phyloP scores from a whole-genome alignment of 2,888 invertebrate genomes.

The Baccha elongata region DNA sequence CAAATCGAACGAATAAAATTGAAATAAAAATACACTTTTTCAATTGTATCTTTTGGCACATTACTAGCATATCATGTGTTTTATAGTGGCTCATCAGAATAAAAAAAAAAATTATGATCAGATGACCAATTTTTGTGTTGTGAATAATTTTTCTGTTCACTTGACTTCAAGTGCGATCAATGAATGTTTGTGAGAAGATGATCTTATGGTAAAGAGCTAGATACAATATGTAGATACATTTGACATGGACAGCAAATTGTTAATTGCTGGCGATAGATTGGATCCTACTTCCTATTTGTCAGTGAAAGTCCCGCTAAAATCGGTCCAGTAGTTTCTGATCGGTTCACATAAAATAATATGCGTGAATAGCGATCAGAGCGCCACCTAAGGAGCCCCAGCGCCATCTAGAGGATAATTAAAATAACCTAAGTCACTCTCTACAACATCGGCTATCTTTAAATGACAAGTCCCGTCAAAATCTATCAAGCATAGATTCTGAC shows the following conservation, averaged over 20 bases:
- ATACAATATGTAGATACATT: slow-evolving; percentile 17
- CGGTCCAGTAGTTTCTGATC: too few species aligned
- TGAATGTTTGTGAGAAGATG: slow-evolving; percentile 35
- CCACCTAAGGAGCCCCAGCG: too few species aligned
- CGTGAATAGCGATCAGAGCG: too few species aligned
- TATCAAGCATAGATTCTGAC: too few species aligned
- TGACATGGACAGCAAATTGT: slow-evolving; percentile 37
- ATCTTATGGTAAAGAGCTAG: slow-evolving; percentile 34
- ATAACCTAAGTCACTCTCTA: too few species aligned
- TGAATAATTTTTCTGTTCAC: slow-evolving; percentile 50
- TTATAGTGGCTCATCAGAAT: slow-evolving; percentile 24
- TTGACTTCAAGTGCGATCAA: slow-evolving; percentile 68
- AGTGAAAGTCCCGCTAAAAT: too few species aligned
- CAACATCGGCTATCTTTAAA: too few species aligned
- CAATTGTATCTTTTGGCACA: slow-evolving; percentile 53
- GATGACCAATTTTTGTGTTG: slow-evolving; percentile 49
- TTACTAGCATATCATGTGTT: slow-evolving; percentile 63
- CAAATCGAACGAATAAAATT: slow-evolving; percentile 20
- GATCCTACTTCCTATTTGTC: too few species aligned
- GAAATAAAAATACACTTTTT: slow-evolving; percentile 36
- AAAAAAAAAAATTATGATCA: slow-evolving; percentile 23
- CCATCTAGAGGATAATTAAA: too few species aligned
- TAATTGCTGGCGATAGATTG: slow-evolving; percentile 22
- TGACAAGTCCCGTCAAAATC: too few species aligned
- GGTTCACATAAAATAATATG: too few species aligned